These are phyloP conservation scores for Hormaphis cornu DNA, from an alignment of 1,140 invertebrate genomes.

Conservation along the genomic window DNA sequence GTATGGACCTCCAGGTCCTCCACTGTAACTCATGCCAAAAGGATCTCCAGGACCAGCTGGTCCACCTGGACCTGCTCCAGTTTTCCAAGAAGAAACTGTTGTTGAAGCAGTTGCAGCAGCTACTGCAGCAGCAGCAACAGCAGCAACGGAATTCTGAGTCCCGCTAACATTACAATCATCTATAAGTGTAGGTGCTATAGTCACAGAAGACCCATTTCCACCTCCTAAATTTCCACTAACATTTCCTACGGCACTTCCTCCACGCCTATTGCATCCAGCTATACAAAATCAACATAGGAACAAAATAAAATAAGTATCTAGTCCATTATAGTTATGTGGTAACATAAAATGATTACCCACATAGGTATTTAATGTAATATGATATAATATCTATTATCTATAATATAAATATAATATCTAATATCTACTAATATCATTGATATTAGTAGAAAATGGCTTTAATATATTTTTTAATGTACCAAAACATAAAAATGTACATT, in stretches of 20 bases:
- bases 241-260: neutral
- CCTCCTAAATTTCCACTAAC: neutral
- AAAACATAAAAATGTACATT: no score
- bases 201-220: neutral
- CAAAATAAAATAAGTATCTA: neutral
- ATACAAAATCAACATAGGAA: neutral
- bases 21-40: neutral
- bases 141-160: neutral
- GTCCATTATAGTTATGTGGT: neutral
- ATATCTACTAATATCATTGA: no score
- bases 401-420: no score
- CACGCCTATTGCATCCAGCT: conserved; percentile 22
- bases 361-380: neutral
- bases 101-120: neutral
- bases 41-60: conserved; percentile 12
- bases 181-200: neutral
- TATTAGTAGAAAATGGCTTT: no score
- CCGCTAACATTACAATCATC: neutral
- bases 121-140: neutral
- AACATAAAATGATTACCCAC: neutral
- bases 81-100: conserved; percentile 3
- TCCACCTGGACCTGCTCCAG: conserved; percentile 6
- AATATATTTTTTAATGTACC: no score
- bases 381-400: no score
- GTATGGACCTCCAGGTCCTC: conserved; percentile 1